These are phyloP conservation scores for Orchesellides sinensis DNA, from an alignment of 2,888 invertebrate species.

Conservation along the genomic window DNA sequence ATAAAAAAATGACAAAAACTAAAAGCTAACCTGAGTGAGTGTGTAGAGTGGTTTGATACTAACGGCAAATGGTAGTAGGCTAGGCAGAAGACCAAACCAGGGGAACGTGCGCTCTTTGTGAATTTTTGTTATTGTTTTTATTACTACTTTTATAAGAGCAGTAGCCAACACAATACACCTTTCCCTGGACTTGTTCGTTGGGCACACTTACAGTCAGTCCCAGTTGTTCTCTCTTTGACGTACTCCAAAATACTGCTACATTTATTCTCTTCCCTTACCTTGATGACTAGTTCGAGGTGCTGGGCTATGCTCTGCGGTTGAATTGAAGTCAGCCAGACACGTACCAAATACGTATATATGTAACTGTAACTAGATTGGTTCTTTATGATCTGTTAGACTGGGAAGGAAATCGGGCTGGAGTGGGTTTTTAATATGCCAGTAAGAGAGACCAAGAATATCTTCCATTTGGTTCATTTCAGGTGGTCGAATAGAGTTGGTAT, in stretches of 20 bases:
- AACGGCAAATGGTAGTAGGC: not conserved
- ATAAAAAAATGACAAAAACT: not conserved
- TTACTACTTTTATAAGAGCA: conserved; percentile 3
- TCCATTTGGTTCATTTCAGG: conserved; percentile 11
- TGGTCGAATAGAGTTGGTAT: too few species aligned
- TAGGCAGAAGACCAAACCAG: conserved; percentile 14
- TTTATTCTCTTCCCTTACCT: not conserved
- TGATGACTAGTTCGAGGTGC: not conserved
- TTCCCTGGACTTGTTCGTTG: conserved; percentile 56
- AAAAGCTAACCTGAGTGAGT: conserved; percentile 2
- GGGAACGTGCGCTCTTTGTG: conserved; percentile 38
- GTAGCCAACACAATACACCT: conserved; percentile 7
- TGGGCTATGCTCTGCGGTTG: not conserved
- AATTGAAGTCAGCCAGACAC: not conserved
- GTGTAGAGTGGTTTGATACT: not conserved
- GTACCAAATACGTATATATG: conserved; percentile 26
- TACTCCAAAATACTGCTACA: conserved; percentile 57
- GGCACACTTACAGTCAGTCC: too few species aligned
- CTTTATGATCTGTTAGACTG: not conserved
- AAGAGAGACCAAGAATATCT: too few species aligned
- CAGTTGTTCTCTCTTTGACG: conserved; percentile 54
- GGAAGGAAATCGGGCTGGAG: not conserved
- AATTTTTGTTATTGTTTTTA: conserved; percentile 32
- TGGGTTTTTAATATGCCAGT: conserved; percentile 1
- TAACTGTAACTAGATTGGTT: too few species aligned